Evolutionary conservation across 2,797 vertebrate genomes (phyloP).

Genomic region (Salmo trutta): DNA sequence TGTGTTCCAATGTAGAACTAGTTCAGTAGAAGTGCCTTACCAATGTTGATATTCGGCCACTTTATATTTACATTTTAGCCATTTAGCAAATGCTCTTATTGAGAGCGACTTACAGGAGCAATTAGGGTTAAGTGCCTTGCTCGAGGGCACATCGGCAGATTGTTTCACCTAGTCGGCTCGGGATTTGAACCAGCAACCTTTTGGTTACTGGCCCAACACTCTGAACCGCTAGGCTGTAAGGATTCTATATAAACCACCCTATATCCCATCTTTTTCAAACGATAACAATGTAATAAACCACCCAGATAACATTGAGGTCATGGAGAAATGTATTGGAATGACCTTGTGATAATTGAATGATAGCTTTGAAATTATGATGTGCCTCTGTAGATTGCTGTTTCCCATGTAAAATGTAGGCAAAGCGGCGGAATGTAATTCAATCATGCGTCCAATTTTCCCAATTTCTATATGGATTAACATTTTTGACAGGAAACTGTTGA

Average conservation of each 20-base stretch:
- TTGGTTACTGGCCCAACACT: too few relatives aligned
- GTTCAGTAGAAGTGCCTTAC: background rate
- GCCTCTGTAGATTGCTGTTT: background rate
- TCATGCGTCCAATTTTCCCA: slow-evolving; percentile 34
- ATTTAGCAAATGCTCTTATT: too few relatives aligned
- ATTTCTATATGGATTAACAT: slow-evolving; percentile 39
- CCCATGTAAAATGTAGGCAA: slow-evolving; percentile 13
- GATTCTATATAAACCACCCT: background rate
- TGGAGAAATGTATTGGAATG: slow-evolving; percentile 15
- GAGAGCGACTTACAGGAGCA: too few relatives aligned
- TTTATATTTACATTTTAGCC: background rate
- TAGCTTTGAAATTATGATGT: background rate
- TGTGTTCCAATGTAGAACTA: background rate
- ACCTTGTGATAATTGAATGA: slow-evolving; percentile 25
- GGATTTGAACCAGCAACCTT: too few relatives aligned
- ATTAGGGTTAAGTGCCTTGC: too few relatives aligned
- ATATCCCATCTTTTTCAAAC: background rate
- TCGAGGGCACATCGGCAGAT: too few relatives aligned
- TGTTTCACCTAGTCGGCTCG: too few relatives aligned
- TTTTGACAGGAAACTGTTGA: slow-evolving; percentile 36
- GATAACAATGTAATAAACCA: background rate
- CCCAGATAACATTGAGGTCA: slow-evolving; percentile 17
- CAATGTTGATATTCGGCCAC: background rate
- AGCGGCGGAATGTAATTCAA: slow-evolving; percentile 24
- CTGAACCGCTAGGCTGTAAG: too few relatives aligned